Conservation (phyloP, 2,113 vertebrate species). For the Globicephala melas region DNA sequence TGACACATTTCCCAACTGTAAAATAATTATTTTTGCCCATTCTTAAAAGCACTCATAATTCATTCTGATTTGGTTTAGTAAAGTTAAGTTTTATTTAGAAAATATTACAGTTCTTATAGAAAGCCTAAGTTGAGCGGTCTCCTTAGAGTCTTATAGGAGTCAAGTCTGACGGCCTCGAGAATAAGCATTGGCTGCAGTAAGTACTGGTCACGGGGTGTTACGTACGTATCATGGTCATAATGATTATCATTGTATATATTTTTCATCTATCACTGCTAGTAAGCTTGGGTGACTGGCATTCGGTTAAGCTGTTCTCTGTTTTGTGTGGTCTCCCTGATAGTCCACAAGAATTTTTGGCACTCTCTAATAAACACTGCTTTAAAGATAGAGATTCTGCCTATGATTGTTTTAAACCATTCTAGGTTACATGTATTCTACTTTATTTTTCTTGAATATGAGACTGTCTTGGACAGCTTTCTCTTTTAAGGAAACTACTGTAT, state of each 20-base stretch:
- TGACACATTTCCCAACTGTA: background rate
- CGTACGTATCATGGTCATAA: slow-evolving; percentile 41
- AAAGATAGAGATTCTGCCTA: background rate
- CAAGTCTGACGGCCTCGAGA: background rate
- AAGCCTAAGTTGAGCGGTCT: slow-evolving; percentile 44
- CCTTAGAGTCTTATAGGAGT: background rate
- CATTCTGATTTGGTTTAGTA: background rate
- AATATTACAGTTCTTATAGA: slow-evolving; percentile 45
- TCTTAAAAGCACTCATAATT: background rate
- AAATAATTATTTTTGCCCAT: background rate
- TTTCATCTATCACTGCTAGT: slow-evolving; percentile 46
- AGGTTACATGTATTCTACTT: background rate
- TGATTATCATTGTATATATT: slow-evolving; percentile 25
- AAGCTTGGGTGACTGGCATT: slow-evolving; percentile 36
- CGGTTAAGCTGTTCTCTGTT: slow-evolving; percentile 46
- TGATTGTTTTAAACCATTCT: background rate
- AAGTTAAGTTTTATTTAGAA: slow-evolving; percentile 10
- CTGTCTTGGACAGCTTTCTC: background rate
- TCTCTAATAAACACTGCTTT: background rate
- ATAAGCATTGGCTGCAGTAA: background rate
- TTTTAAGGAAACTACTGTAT: background rate
- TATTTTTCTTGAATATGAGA: background rate
- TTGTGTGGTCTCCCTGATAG: slow-evolving; percentile 34
- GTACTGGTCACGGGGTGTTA: slow-evolving; percentile 18
- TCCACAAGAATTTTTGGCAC: background rate